Evolutionary conservation across 1,140 invertebrate genomes (phyloP), one percentile per base, ranked within the genome.

Genomic region (Drosophila bifasciata): DNA sequence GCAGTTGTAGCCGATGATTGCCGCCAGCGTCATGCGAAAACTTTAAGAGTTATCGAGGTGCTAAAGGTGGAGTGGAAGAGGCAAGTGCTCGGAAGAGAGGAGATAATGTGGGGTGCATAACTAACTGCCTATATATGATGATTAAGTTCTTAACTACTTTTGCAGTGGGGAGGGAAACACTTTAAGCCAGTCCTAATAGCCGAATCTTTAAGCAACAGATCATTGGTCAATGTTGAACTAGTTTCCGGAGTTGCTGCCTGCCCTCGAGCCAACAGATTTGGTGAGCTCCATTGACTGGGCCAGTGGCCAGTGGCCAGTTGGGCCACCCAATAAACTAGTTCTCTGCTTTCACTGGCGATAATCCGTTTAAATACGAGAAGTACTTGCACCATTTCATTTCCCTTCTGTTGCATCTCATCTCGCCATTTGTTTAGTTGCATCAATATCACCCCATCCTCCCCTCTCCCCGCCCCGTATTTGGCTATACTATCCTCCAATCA

Each of bases 401-500:
- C 63, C 48, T 48, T 45, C n/a, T 21, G n/a, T 11, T 56, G 23
- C 36, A 25, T 50, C 32, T 32, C 61, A 61, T 32, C 28, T 36
- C 25, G 46, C 60, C 58, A 60, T 67, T 71, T 70, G 39, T 46
- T 52, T 57, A 50, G 53, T 50, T 64, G 55, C 59, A 58, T 58
- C 81, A 67, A 80, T 86, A 73, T 68, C 44, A 23, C 23, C 48
- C 44, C 19, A 21, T 21, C 3, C 19, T 3, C 0, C 19, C 4
- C 19, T 21, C 39, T 48, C 43, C 19, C 23, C 15, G 7, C 48
- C 11, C 28, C 48, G 11, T 13, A 4, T 11, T 36, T 36, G 57
- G 57, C 15, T 60, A 41, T 43, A 57, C 17, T 60, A 45, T 52
- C 25, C 79, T 69, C 61, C 81, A 85, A 85, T 85, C 81, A 88